Evolutionary conservation across 2,113 vertebrate genomes (phyloP).

Genomic region (Aegotheles bennettii): DNA sequence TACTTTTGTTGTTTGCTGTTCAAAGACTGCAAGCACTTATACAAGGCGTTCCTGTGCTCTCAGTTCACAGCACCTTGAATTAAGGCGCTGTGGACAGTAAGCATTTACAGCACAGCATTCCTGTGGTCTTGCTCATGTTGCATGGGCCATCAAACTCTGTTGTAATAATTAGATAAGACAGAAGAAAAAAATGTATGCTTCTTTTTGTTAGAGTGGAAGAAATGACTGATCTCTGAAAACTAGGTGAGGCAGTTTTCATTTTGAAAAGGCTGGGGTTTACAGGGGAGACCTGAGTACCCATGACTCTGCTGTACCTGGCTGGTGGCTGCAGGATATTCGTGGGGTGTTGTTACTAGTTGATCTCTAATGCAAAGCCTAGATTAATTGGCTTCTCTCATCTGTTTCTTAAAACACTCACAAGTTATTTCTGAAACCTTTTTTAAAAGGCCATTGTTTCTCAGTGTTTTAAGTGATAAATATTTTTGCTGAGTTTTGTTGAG

Average conservation of each 20-base stretch:
- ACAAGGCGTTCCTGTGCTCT: background rate
- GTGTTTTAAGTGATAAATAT: background rate
- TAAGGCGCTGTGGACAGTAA: fast-evolving
- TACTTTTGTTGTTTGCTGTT: background rate
- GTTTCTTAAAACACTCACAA: background rate
- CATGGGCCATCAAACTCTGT: background rate
- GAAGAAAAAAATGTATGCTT: background rate
- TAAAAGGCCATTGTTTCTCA: background rate
- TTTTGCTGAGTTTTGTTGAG: background rate
- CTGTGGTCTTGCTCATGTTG: fast-evolving
- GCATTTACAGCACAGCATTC: fast-evolving
- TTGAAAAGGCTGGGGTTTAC: background rate
- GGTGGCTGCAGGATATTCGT: background rate
- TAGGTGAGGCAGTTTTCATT: fast-evolving
- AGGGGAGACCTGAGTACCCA: background rate
- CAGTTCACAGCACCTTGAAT: background rate
- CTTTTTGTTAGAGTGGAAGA: background rate
- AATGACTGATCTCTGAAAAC: background rate
- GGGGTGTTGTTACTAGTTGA: fast-evolving
- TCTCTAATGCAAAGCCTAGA: fast-evolving
- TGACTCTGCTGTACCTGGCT: background rate
- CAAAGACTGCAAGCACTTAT: background rate
- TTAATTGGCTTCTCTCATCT: background rate
- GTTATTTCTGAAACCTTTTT: background rate
- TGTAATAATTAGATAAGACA: background rate